Percentiles rank a stretch among this genome's conserved stretches.
Evolutionary conservation across 2,113 vertebrate genomes (phyloP).

Genomic region (Nibea albiflora): DNA sequence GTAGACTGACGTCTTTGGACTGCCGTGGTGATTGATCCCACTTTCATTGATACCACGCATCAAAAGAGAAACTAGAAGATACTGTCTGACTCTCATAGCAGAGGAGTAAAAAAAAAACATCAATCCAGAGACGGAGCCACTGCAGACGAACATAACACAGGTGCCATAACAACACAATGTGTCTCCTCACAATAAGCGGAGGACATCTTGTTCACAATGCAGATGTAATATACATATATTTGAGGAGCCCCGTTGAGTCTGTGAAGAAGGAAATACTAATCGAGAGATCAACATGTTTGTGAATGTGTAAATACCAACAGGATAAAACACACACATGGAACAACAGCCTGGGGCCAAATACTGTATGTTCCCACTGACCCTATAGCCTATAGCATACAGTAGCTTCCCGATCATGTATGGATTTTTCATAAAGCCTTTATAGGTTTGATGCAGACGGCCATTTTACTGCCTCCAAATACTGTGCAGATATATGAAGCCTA

Average conservation of each 20-base stretch:
- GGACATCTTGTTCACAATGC: slow-evolving; percentile 27
- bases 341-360: slow-evolving; percentile 21
- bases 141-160: slow-evolving; percentile 26
- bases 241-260: neutral
- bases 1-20: neutral
- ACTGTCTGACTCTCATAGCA: slow-evolving; percentile 14
- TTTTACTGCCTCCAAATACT: slow-evolving; percentile 62
- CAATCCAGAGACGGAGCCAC: slow-evolving; percentile 47
- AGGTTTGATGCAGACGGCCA: slow-evolving; percentile 66
- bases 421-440: slow-evolving; percentile 71
- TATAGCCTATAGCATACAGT: neutral
- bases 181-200: slow-evolving; percentile 17
- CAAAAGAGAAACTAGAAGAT: slow-evolving; percentile 17
- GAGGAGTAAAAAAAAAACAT: slow-evolving; percentile 30
- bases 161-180: slow-evolving; percentile 32
- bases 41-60: slow-evolving; percentile 18
- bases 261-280: neutral
- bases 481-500: slow-evolving; percentile 62
- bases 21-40: slow-evolving; percentile 34
- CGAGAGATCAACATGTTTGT: slow-evolving; percentile 9
- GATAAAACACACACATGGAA: slow-evolving; percentile 32
- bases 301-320: slow-evolving; percentile 23
- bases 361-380: slow-evolving; percentile 14
- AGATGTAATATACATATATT: slow-evolving; percentile 3
- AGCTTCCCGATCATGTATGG: slow-evolving; percentile 51